These are phyloP conservation scores for Pilophorus perplexus DNA, from an alignment of 2,888 invertebrate species.

Conservation along the genomic window DNA sequence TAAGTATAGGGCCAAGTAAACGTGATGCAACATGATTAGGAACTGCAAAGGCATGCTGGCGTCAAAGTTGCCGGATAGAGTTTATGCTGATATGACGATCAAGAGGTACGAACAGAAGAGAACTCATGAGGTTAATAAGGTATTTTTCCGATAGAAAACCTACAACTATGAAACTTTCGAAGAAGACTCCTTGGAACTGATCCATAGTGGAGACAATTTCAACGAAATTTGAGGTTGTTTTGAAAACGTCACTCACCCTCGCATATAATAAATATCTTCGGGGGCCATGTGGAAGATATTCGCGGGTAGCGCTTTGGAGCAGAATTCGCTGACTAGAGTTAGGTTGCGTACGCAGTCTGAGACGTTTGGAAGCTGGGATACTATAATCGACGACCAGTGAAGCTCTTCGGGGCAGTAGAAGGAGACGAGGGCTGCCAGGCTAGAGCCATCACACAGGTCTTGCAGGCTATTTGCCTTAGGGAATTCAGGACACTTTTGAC, in stretches of 20 bases:
- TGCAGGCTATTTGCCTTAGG: conserved; percentile 73
- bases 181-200: too few relatives aligned
- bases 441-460: conserved; percentile 88
- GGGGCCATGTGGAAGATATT: conserved; percentile 90
- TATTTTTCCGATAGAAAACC: too few relatives aligned
- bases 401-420: conserved; percentile 85
- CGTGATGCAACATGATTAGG: background rate
- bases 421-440: conserved; percentile 79
- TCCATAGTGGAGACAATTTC: too few relatives aligned
- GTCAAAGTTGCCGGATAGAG: too few relatives aligned
- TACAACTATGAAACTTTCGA: too few relatives aligned
- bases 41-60: too few relatives aligned
- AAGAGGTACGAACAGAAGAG: too few relatives aligned
- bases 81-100: too few relatives aligned
- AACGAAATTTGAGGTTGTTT: too few relatives aligned
- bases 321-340: conserved; percentile 82
- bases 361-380: conserved; percentile 66
- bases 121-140: too few relatives aligned
- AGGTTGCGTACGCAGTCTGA: conserved; percentile 91
- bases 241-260: conserved; percentile 64
- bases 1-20: background rate
- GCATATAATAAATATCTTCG: conserved; percentile 93
- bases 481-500: conserved; percentile 56
- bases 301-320: conserved; percentile 77
- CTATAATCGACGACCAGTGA: conserved; percentile 66